Conservation (phyloP, 2,888 invertebrate genomes). For the Apamea anceps region DNA sequence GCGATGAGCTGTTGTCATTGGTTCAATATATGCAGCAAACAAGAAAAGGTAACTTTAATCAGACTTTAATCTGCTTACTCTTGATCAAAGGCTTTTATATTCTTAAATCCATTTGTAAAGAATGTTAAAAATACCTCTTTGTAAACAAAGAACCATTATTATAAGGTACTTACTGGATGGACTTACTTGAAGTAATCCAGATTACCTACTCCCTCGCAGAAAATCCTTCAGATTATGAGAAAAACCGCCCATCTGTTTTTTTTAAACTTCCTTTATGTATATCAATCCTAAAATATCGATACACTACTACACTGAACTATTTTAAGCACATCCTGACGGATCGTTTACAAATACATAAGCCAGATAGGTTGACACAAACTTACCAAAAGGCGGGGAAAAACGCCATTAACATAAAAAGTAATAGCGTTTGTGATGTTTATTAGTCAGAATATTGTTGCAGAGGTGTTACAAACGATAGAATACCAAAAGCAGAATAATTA, state of each 20-base stretch:
- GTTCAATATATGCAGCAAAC: slow-evolving; percentile 9
- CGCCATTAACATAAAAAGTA: not conserved
- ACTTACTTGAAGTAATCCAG: slow-evolving; percentile 52
- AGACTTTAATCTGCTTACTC: slow-evolving; percentile 7
- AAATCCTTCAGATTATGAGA: slow-evolving; percentile 36
- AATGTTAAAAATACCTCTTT: slow-evolving; percentile 41
- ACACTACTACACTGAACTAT: not conserved
- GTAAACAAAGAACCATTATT: slow-evolving; percentile 44
- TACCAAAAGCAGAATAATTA: too few relatives aligned
- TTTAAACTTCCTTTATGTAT: slow-evolving; percentile 18
- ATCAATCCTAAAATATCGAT: slow-evolving; percentile 15
- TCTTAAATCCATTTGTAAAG: slow-evolving; percentile 35
- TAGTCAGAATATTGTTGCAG: not conserved
- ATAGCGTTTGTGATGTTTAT: not conserved
- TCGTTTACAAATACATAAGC: not conserved
- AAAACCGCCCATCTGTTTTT: slow-evolving; percentile 7
- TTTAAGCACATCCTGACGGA: not conserved
- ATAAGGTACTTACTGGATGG: slow-evolving; percentile 36
- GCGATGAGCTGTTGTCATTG: not conserved
- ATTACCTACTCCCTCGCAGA: slow-evolving; percentile 35
- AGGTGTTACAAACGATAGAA: too few relatives aligned
- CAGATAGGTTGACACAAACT: not conserved
- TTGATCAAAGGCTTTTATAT: slow-evolving; percentile 30
- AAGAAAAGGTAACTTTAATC: slow-evolving; percentile 3
- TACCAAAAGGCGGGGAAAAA: not conserved